Percentiles rank a stretch among this genome's conserved stretches.
Evolutionary conservation across 2,113 vertebrate genomes (phyloP).

Genomic region (Castor canadensis): DNA sequence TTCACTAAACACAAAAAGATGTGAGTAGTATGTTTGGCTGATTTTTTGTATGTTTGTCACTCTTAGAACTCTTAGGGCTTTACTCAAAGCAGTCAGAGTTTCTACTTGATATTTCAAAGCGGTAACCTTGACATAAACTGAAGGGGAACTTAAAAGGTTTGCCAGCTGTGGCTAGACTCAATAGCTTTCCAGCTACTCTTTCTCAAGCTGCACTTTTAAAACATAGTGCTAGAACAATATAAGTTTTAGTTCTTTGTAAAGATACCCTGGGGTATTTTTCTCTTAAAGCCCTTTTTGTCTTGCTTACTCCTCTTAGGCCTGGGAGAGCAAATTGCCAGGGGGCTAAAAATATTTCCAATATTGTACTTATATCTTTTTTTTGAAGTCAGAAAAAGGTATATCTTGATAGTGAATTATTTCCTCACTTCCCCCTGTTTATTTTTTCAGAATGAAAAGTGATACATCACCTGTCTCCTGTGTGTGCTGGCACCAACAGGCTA

Average conservation of each 20-base stretch:
- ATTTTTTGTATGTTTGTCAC: not conserved
- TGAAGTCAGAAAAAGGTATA: not conserved
- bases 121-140: not conserved
- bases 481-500: not conserved
- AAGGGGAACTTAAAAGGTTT: not conserved
- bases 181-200: not conserved
- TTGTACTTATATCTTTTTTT: not conserved
- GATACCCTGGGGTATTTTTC: not conserved
- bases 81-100: not conserved
- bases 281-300: not conserved
- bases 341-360: not conserved
- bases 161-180: not conserved
- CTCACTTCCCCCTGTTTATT: not conserved
- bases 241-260: not conserved
- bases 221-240: not conserved
- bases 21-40: not conserved
- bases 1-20: not conserved
- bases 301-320: not conserved
- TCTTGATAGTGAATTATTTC: not conserved
- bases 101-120: constrained; percentile 20
- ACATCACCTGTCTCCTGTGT: accelerated
- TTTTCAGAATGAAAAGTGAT: not conserved
- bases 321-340: not conserved
- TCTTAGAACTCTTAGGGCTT: not conserved
- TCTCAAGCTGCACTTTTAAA: not conserved